A percentile compares a stretch with the other conserved stretches of the same genome.
phyloP scores from a whole-genome alignment of 1,140 invertebrate genomes.

The Danaus melanippus region DNA sequence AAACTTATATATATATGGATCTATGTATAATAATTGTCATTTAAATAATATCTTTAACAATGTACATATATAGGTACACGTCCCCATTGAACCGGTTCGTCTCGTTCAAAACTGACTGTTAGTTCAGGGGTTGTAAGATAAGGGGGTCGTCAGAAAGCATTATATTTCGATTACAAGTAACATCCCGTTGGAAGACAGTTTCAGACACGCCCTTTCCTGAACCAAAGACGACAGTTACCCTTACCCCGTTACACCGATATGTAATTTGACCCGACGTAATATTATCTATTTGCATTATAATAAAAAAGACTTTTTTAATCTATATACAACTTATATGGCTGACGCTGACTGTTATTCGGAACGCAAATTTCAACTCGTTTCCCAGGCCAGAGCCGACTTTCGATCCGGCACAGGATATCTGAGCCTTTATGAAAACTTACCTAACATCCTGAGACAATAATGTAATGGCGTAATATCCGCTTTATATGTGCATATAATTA shows the following conservation, averaged over 20 bases:
- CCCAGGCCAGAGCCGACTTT: slow-evolving; percentile 18
- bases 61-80: slow-evolving; percentile 13
- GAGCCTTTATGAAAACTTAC: slow-evolving; percentile 29
- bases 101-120: slow-evolving; percentile 12
- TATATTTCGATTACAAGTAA: slow-evolving; percentile 33
- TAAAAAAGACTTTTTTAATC: slow-evolving; percentile 17
- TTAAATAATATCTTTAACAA: background rate
- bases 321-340: background rate
- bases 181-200: slow-evolving; percentile 44
- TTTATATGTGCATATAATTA: too few species aligned
- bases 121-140: slow-evolving; percentile 5
- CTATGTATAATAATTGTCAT: background rate
- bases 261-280: slow-evolving; percentile 2
- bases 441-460: slow-evolving; percentile 32
- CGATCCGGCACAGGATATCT: slow-evolving; percentile 28
- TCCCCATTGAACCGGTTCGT: slow-evolving; percentile 14
- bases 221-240: slow-evolving; percentile 47
- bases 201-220: slow-evolving; percentile 61
- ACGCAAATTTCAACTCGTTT: slow-evolving; percentile 9
- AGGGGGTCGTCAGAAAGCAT: slow-evolving; percentile 25
- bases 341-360: background rate
- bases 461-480: slow-evolving; percentile 23
- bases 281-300: background rate
- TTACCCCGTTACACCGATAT: background rate
- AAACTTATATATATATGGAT: background rate